Base-by-base conservation (phyloP, 2,888 invertebrate genomes). In the Altica lythri region DNA sequence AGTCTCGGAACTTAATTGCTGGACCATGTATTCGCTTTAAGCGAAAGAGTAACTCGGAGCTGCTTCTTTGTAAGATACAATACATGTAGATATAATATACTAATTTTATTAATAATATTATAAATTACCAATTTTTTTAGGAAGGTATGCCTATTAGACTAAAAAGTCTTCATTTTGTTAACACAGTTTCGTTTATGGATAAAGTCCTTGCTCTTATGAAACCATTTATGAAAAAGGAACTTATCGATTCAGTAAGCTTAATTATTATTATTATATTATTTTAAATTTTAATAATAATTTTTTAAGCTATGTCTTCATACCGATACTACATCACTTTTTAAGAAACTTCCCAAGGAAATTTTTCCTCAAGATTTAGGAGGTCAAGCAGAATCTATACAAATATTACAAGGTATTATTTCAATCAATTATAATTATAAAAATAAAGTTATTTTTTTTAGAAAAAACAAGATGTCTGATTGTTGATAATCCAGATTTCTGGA, bases 351-450 rank as follows among this genome's bases (percentile, higher is more conserved):
- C 0, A 73, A 78, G 53, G 77, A 80, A 3, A 75, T 81, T 14
- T 70, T 88, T 42, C 86, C 87, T 0, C 80, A 81, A 43, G 85
- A 88, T 12, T 77, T 77, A 4, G 86, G 86, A 0, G 87, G 87
- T 9, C n/a, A 14, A 2, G 47, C 46, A 13, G 58, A 56, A 13
- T 55, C 55, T 3, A 10, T 48, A 4, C 17, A 32, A 29, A 16
- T 46, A 13, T 45, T 60, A 42, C 55, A 57, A 25, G 60, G 62
- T 61, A 47, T 37, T 30, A 17, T 52, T 40, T 34, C 13, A 19
- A 19, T 19, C 6, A 19, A 3, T 3, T 19, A 5, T 19, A 19
- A 19, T 6, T 30, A 5, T 8, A 12, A 2, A 9, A 10, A n/a
- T 48, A 25, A 3, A 35, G 10, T 42, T 1, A 27, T 58, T 30